Conservation (phyloP, 2,888 invertebrate species). For the Ligdia adustata region DNA sequence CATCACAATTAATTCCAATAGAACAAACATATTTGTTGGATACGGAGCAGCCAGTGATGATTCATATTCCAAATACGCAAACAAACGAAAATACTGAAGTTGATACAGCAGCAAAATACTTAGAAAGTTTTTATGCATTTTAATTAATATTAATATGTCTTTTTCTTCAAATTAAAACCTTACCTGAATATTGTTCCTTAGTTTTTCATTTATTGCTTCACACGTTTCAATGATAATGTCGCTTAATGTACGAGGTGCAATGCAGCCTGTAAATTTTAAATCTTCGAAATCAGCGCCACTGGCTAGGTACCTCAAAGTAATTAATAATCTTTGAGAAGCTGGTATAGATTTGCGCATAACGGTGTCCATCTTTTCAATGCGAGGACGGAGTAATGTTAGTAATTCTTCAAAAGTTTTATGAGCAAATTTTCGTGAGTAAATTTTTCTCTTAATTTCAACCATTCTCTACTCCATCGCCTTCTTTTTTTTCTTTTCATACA, state of each 20-base stretch:
- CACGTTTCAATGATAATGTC: conserved; percentile 24
- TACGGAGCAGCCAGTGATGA: conserved; percentile 17
- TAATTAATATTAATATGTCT: no score
- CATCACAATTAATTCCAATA: conserved; percentile 13
- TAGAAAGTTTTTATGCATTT: no score
- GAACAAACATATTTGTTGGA: conserved; percentile 13
- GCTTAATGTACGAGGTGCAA: conserved; percentile 23
- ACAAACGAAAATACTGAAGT: conserved; percentile 15
- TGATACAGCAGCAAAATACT: no score
- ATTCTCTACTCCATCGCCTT: no score
- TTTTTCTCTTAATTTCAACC: no score
- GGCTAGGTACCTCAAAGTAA: conserved; percentile 25
- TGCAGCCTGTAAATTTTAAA: conserved; percentile 20
- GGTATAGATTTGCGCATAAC: conserved; percentile 25
- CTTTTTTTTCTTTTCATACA: no score
- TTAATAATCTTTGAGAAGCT: conserved; percentile 23
- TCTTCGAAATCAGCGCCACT: conserved; percentile 25
- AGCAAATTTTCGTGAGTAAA: no score
- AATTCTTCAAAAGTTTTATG: conserved; percentile 16
- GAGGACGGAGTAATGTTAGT: conserved; percentile 11
- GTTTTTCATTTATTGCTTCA: conserved; percentile 22
- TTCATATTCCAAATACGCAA: conserved; percentile 18
- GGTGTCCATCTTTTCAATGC: conserved; percentile 21
- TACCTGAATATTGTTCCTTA: no score
- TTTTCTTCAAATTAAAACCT: no score